phyloP scores from a whole-genome alignment of 2,888 invertebrate genomes.

The Cephus spinipes region DNA sequence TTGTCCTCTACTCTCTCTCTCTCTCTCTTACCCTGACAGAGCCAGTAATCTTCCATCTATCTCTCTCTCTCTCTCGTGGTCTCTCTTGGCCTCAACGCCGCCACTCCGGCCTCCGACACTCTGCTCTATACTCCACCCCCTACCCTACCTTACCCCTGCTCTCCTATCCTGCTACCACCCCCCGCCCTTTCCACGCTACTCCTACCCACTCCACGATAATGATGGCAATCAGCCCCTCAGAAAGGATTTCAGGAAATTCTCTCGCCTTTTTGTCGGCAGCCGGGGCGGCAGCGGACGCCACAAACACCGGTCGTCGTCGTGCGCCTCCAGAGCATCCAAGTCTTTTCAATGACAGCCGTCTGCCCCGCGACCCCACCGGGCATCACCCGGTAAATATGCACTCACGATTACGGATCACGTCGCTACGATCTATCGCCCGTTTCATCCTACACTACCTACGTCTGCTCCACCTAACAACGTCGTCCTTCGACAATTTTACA shows the following conservation, averaged over 20 bases:
- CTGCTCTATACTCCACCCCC: constrained; percentile 24
- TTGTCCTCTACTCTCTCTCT: constrained; percentile 49
- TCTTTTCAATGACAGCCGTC: constrained; percentile 30
- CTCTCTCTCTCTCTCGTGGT: constrained; percentile 11
- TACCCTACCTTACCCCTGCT: constrained; percentile 30
- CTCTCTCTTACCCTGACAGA: constrained; percentile 13
- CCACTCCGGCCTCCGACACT: constrained; percentile 19
- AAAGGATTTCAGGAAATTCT: constrained; percentile 68
- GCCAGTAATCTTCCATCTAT: too few relatives aligned
- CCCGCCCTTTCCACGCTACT: constrained; percentile 41
- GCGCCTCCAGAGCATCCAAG: constrained; percentile 19
- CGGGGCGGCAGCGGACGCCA: constrained; percentile 62
- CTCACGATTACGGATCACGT: constrained; percentile 2
- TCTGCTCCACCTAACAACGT: not conserved
- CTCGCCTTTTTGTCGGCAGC: constrained; percentile 66
- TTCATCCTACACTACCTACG: not conserved
- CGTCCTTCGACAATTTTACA: not conserved
- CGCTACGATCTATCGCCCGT: not conserved
- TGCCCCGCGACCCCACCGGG: constrained; percentile 2
- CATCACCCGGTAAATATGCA: constrained; percentile 8
- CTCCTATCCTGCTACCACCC: constrained; percentile 44
- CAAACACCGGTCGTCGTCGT: constrained; percentile 62
- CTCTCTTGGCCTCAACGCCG: constrained; percentile 37
- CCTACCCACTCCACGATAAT: constrained; percentile 65
- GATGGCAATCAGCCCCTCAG: constrained; percentile 67